These are phyloP conservation scores for Amphiprion percula DNA, from an alignment of 2,113 vertebrate species.

Conservation along the genomic window DNA sequence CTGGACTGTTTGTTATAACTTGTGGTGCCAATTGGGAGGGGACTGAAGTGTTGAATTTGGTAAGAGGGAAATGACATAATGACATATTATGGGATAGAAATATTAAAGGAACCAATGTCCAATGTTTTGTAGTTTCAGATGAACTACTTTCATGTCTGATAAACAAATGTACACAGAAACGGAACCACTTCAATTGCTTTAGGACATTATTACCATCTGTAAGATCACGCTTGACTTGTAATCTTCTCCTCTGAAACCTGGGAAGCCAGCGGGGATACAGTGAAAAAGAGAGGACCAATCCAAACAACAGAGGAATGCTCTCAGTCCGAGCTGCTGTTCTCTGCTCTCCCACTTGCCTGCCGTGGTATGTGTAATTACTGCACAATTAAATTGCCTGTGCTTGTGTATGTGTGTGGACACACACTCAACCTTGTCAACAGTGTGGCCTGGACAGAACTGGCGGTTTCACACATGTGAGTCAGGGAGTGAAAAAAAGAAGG, in stretches of 20 bases:
- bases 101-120: not conserved
- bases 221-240: constrained; percentile 6
- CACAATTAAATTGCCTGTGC: constrained; percentile 76
- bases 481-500: constrained; percentile 11
- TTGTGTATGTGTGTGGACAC: constrained; percentile 44
- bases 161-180: not conserved
- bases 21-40: not conserved
- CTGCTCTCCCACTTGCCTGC: constrained; percentile 68
- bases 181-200: constrained; percentile 3
- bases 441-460: constrained; percentile 48
- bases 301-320: constrained; percentile 71
- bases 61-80: not conserved
- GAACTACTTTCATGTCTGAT: not conserved
- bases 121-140: not conserved
- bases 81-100: not conserved
- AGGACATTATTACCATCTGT: constrained; percentile 5
- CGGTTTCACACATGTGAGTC: constrained; percentile 53
- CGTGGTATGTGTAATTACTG: constrained; percentile 76
- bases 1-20: not conserved
- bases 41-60: not conserved
- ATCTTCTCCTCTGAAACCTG: constrained; percentile 61
- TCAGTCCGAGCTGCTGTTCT: constrained; percentile 43
- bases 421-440: constrained; percentile 70
- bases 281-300: constrained; percentile 36
- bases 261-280: constrained; percentile 57